Evolutionary conservation across 2,888 invertebrate species (phyloP), one percentile per base, ranked within the genome.

Genomic region (Apomyelois bistriatella): DNA sequence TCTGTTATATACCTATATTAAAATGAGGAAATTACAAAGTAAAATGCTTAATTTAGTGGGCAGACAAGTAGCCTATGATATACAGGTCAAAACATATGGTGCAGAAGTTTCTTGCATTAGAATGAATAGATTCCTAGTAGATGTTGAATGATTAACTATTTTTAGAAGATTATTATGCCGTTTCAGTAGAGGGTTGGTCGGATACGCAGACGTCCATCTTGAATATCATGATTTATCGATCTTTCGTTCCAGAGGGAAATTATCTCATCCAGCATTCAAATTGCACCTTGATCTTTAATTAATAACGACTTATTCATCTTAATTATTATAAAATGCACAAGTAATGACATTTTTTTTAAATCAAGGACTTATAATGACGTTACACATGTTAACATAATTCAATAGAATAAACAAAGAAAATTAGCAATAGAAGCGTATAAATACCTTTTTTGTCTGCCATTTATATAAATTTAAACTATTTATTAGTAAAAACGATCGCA

Each of bases 401-500:
- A 59, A 58, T 74, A 64, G 70, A 72, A 75, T 78, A 71, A 84
- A 88, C 85, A 87, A 89, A 89, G 85, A 79, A 79, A 79, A 68
- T n/a, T 67, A 68, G 58, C 61, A 65, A 76, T 76, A 62, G 61
- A 74, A 76, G 61, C 63, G 68, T 68, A 82, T 88, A 88, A 82
- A 87, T 91, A 91, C 91, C 91, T 91, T 91, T 91, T 72, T 91
- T 91, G 78, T 91, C 91, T 68, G 91, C 90, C 91, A 91, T 91
- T 82, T 79, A 72, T 74, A 76, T 70, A 74, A 76, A 64, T 76
- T 75, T 64, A 73, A 74, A 64, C 71, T 74, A 72, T 74, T 75
- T 76, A 72, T 58, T 68, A 69, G 57, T 71, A 68, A 72, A 70
- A 73, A 70, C 65, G 55, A 68, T 68, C 69, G 65, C 71, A 79